Evolutionary conservation across 2,797 vertebrate species (phyloP), one percentile per base, ranked within the genome.

Genomic region (Petrocephalus sullivani): DNA sequence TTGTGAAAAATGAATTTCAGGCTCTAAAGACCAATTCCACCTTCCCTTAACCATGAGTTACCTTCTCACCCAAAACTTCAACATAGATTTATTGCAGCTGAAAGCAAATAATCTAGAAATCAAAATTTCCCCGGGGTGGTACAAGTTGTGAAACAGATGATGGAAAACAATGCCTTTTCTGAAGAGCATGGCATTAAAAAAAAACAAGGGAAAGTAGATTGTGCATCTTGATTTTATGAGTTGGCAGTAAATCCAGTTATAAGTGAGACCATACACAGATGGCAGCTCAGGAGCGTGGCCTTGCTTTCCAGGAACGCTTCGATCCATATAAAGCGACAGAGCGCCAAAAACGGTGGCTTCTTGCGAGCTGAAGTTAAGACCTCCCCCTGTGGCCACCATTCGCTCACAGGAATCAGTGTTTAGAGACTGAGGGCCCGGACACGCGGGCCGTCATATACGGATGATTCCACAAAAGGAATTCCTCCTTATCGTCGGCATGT

Each of bases 401-500:
- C 23, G 0, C 33, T 41, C 75, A n/a, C 37, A 41, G 37, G 37
- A 81, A 81, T 49, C 2, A 37, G 41, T 5, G 89, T 92, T 90
- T 9, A 49, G 78, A 84, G 46, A 58, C 90, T 85, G 93, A 94
- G 94, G 92, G 93, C 93, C 93, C 92, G 92, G 91, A 93, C 92
- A 91, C 93, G 60, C 37, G 88, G 92, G 92, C 90, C 91, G 89
- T 93, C 90, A 93, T 92, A 89, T 91, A 89, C 92, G 92, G 91
- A 92, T 92, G 95, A 91, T 95, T 93, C 94, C 96, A 96, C 95
- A 96, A 96, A 97, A 97, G 94, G 95, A 96, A 97, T 96, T 96
- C 95, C 95, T 96, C 95, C 93, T 94, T 92, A 91, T 92, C 89
- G 92, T 90, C 90, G 92, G 92, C 90, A 89, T 87, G 88, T 94